Evolutionary conservation across 1,140 invertebrate species (phyloP).

Genomic region (Drosophila repletoides): DNA sequence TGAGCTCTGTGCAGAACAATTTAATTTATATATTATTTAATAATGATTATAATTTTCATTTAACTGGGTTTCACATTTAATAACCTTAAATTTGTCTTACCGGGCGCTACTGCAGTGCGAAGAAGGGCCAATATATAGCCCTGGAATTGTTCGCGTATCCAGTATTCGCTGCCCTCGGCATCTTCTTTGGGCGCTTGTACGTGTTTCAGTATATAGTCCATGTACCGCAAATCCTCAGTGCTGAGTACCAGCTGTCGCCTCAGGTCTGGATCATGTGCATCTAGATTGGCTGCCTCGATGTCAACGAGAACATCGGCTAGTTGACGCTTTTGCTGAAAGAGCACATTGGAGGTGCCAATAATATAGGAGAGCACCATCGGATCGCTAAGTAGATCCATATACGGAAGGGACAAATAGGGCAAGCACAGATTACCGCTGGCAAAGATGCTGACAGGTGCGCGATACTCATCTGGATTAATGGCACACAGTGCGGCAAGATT

Average conservation of each 20-base stretch:
- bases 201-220: conserved; percentile 95
- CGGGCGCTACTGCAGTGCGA: conserved; percentile 90
- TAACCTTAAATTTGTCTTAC: conserved; percentile 83
- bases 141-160: conserved; percentile 97
- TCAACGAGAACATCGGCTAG: conserved; percentile 95
- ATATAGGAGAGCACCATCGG: conserved; percentile 94
- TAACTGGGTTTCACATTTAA: too few species aligned
- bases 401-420: conserved; percentile 97
- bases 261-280: conserved; percentile 93
- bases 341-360: conserved; percentile 97
- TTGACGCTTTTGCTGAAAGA: conserved; percentile 97
- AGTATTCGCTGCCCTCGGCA: conserved; percentile 95
- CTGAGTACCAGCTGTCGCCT: conserved; percentile 92
- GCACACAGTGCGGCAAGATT: conserved; percentile 62
- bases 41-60: neutral
- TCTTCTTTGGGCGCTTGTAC: conserved; percentile 91
- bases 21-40: neutral
- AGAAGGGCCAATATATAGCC: conserved; percentile 95
- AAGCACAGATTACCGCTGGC: conserved; percentile 96
- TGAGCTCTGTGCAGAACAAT: conserved; percentile 82
- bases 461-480: conserved; percentile 89
- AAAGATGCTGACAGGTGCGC: conserved; percentile 94
- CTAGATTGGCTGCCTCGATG: conserved; percentile 93
- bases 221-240: conserved; percentile 97
- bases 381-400: conserved; percentile 95